Evolutionary conservation across 2,888 invertebrate genomes (phyloP).

Genomic region (Xiphydria camelus): DNA sequence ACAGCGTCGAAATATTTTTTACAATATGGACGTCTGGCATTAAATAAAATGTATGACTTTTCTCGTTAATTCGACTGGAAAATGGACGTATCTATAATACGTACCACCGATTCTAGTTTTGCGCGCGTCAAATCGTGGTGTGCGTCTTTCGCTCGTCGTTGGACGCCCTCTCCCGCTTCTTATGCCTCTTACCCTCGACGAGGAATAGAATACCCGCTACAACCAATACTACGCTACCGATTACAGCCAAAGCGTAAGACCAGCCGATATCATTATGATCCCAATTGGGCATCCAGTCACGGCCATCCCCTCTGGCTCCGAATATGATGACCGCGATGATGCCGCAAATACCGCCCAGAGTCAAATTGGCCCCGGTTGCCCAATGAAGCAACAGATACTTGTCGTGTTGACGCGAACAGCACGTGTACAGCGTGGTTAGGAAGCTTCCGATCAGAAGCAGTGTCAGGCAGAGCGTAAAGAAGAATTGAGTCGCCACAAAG

Average conservation of each 20-base stretch:
- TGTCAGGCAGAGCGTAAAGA: slow-evolving; percentile 87
- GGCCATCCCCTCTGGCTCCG: slow-evolving; percentile 85
- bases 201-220: slow-evolving; percentile 80
- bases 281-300: slow-evolving; percentile 97
- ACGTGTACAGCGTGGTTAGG: slow-evolving; percentile 73
- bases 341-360: slow-evolving; percentile 76
- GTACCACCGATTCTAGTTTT: no score
- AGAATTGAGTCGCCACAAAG: slow-evolving; percentile 91
- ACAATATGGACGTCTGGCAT: no score
- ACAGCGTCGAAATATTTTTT: no score
- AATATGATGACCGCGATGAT: slow-evolving; percentile 85
- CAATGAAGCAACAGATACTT: slow-evolving; percentile 75
- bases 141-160: slow-evolving; percentile 71
- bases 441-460: slow-evolving; percentile 76
- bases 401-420: slow-evolving; percentile 76
- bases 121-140: slow-evolving; percentile 74
- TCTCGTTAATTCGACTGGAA: no score
- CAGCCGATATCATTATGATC: slow-evolving; percentile 93
- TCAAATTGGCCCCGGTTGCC: slow-evolving; percentile 73
- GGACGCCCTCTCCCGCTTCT: slow-evolving; percentile 70
- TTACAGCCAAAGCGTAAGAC: slow-evolving; percentile 86
- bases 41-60: no score
- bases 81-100: no score
- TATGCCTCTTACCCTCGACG: slow-evolving; percentile 79
- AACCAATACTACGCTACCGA: slow-evolving; percentile 76